Evolutionary conservation across 2,797 vertebrate genomes (phyloP).

Genomic region (Heteromormyrus szaboi): DNA sequence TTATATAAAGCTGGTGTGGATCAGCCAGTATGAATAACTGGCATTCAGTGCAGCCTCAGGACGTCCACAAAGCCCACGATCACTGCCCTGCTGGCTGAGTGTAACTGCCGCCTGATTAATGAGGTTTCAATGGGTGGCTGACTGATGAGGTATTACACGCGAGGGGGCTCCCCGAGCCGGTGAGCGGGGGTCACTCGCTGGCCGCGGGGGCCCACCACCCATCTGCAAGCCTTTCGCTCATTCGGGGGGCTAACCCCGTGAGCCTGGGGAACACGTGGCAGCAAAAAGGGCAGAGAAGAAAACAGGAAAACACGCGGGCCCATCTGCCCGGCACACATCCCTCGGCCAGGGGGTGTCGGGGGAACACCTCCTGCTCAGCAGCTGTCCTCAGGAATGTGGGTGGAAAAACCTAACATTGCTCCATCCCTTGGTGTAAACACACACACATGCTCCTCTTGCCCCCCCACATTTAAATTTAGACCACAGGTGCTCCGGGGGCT

Average conservation of each 20-base stretch:
- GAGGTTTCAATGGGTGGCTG: slow-evolving; percentile 39
- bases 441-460: not conserved
- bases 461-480: not conserved
- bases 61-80: slow-evolving; percentile 14
- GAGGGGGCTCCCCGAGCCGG: slow-evolving; percentile 20
- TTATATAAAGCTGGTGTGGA: slow-evolving; percentile 17
- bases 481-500: slow-evolving; percentile 11
- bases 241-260: not conserved
- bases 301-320: slow-evolving; percentile 46
- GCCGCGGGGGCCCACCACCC: not conserved
- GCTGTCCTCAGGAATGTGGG: slow-evolving; percentile 42
- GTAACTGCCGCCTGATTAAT: slow-evolving; percentile 48
- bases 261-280: slow-evolving; percentile 27
- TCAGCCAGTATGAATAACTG: slow-evolving; percentile 23
- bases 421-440: not conserved
- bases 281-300: slow-evolving; percentile 36
- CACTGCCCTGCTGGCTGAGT: slow-evolving; percentile 39
- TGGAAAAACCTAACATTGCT: slow-evolving; percentile 34
- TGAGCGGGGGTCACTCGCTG: slow-evolving; percentile 20
- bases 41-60: slow-evolving; percentile 10
- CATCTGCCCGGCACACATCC: slow-evolving; percentile 52
- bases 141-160: slow-evolving; percentile 41
- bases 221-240: not conserved
- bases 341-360: slow-evolving; percentile 7
- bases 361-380: slow-evolving; percentile 31